Evolutionary conservation across 2,888 invertebrate species (phyloP).

Genomic region (Odontocolon sp.): DNA sequence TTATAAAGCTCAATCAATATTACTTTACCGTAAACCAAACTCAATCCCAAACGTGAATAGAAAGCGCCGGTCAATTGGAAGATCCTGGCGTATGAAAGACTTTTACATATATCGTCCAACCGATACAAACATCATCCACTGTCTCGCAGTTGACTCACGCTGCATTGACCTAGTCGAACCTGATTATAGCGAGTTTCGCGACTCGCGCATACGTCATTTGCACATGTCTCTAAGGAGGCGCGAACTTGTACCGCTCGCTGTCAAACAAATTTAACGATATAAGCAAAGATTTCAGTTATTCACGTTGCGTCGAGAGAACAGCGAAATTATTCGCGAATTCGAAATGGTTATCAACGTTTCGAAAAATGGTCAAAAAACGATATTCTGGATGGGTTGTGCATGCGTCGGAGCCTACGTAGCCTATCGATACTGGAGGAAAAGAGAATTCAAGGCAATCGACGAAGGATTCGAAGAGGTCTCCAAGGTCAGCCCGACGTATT

Average conservation of each 20-base stretch:
- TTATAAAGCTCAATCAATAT: no score
- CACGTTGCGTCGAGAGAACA: not conserved
- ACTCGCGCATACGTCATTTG: constrained; percentile 39
- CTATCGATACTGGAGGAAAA: constrained; percentile 79
- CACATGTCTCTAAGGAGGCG: constrained; percentile 46
- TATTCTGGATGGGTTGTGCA: constrained; percentile 74
- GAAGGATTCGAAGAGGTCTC: constrained; percentile 80
- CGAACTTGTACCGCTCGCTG: constrained; percentile 30
- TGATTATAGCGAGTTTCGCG: constrained; percentile 7
- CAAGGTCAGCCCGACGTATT: constrained; percentile 72
- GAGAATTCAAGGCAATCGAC: constrained; percentile 78
- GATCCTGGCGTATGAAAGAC: no score
- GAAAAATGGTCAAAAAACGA: constrained; percentile 63
- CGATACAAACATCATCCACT: no score
- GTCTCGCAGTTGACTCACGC: not conserved
- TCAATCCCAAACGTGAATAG: no score
- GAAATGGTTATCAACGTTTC: constrained; percentile 60
- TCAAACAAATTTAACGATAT: constrained; percentile 8
- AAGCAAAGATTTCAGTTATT: not conserved
- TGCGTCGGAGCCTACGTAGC: constrained; percentile 79
- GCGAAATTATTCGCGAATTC: not conserved
- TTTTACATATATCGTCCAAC: no score
- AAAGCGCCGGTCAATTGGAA: no score
- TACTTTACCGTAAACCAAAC: no score
- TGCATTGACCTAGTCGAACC: constrained; percentile 16